Evolutionary conservation across 2,888 invertebrate species (phyloP).

Genomic region (Kryphioiulus occultus): DNA sequence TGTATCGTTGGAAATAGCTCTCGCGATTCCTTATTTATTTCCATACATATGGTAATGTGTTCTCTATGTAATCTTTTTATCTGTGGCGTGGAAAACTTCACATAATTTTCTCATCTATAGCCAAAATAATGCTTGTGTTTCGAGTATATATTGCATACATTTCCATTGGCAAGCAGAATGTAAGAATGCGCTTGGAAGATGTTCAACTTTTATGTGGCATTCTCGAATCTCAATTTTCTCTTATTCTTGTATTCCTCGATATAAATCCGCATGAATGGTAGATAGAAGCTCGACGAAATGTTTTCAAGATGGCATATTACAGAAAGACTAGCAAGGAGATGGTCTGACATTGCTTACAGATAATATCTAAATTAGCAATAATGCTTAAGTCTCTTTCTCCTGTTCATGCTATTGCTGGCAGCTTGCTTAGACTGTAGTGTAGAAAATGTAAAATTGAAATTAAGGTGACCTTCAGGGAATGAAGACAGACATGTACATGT

Average conservation of each 20-base stretch:
- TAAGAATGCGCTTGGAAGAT: neutral
- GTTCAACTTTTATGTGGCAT: neutral
- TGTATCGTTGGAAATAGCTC: neutral
- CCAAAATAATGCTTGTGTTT: neutral
- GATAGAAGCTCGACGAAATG: neutral
- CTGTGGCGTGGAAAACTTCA: constrained; percentile 20
- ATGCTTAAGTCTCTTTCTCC: no score
- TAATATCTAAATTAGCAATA: no score
- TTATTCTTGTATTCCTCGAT: neutral
- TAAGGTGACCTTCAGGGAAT: no score
- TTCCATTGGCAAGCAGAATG: neutral
- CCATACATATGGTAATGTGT: neutral
- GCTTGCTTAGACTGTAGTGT: no score
- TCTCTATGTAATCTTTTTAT: neutral
- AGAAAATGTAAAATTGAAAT: no score
- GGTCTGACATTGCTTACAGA: no score
- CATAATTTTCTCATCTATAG: neutral
- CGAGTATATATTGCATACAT: neutral
- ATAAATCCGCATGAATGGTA: neutral
- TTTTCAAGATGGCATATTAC: no score
- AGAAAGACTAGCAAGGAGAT: no score
- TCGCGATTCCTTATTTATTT: neutral
- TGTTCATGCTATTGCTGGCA: no score
- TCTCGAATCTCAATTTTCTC: neutral
- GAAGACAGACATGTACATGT: no score